Evolutionary conservation across 1,140 invertebrate genomes (phyloP), one percentile per base, ranked within the genome.

Genomic region (Drosophila sp.): DNA sequence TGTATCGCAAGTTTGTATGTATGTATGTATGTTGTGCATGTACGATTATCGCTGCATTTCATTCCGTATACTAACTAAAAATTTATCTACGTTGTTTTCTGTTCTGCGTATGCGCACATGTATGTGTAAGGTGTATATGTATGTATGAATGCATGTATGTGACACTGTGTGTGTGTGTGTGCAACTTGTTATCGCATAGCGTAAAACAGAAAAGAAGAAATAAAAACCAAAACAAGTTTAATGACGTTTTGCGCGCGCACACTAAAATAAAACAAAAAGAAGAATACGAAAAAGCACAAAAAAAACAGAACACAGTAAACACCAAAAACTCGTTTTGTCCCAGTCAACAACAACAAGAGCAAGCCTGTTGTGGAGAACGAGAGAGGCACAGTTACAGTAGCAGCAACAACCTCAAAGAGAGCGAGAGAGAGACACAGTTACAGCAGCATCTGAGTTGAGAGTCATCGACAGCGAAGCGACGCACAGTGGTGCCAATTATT

Each of bases 201-300:
- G 79, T 87, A 83, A 79, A 87, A 76, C 72, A 67, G 73, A 54
- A 61, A 76, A 77, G 76, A 72, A 77, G 74, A 84, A 86, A 72
- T 67, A 82, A 77, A 89, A 89, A 90, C 80, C 82, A 90, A 90
- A 90, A 90, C 87, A 90, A 90, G 87, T 90, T 90, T 90, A 90
- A 90, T 90, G 87, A 90, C 89, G 87, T 87, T 87, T 84, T 84
- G 86, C 79, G 73, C 81, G 86, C 86, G 69, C 83, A 83, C 61
- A 71, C 63, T 8, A 54, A 63, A 57, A 56, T 14, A 29, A 40
- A 56, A 46, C 18, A 54, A 72, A 43, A 53, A 13, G 7, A 36
- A 48, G 13, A 71, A 63, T 36, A 57, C 11, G 34, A 50, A 38
- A 72, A 41, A 66, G 57, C 58, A 27, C n/a, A 51, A 57, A 62